phyloP scores from a whole-genome alignment of 2,113 vertebrate genomes.

The Pseudopipra pipra region DNA sequence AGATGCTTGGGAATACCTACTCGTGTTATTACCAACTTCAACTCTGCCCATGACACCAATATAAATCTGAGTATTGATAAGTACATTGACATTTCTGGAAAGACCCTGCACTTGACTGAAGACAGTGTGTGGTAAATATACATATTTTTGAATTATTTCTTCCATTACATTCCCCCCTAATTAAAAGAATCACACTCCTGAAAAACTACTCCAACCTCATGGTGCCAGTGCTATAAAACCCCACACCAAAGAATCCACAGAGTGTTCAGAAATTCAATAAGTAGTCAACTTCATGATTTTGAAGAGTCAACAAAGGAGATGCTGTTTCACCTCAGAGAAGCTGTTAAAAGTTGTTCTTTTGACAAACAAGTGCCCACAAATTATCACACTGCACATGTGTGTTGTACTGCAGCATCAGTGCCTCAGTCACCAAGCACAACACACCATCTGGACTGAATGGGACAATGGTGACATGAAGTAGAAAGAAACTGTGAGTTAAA shows the following conservation, averaged over 20 bases:
- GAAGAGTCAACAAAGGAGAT: not conserved
- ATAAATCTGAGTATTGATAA: conserved; percentile 58
- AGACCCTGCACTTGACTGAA: conserved; percentile 23
- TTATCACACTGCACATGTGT: not conserved
- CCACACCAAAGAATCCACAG: not conserved
- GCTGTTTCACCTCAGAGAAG: not conserved
- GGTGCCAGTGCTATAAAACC: not conserved
- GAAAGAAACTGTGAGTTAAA: not conserved
- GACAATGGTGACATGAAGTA: not conserved
- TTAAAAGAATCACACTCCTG: not conserved
- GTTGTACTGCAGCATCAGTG: not conserved
- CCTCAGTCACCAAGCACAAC: not conserved
- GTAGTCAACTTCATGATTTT: not conserved
- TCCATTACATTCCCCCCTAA: not conserved
- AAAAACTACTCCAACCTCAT: not conserved
- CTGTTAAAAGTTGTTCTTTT: not conserved
- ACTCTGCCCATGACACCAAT: conserved; percentile 64
- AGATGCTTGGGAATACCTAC: conserved; percentile 65
- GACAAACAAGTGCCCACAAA: not conserved
- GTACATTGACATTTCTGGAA: conserved; percentile 58
- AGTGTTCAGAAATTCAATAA: not conserved
- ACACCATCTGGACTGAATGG: not conserved
- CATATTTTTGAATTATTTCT: not conserved
- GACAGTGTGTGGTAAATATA: conserved; percentile 52
- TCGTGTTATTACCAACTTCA: conserved; percentile 61